Base-by-base conservation (phyloP, 1,140 invertebrate genomes). In the Cardiocondyla obscurior region DNA sequence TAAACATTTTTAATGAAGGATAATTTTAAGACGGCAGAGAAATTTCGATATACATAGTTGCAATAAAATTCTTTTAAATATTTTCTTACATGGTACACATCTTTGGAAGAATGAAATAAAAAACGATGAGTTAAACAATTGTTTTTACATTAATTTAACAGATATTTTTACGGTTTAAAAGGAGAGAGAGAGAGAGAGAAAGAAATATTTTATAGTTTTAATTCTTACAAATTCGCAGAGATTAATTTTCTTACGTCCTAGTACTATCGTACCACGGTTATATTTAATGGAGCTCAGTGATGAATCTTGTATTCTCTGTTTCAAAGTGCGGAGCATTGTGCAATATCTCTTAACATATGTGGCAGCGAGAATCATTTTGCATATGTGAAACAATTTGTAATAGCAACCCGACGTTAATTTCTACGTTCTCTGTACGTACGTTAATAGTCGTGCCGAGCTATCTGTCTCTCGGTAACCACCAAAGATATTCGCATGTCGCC, bases 221-320 rank as follows among this genome's bases (percentile, higher is more conserved):
- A 2, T 4, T 16, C 22, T 69, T 22, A 39, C 16, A 55, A 69
- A 67, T 39, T 36, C 39, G 3, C 51, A 19, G 0, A 64, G 39
- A 51, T 77, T 39, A 51, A 28, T 67, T 28, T 39, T 39, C 30
- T 36, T 22, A 25, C 39, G 1, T 28, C 33, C 8, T 14, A 36
- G 6, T 14, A 30, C 3, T 22, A 44, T 51, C 28, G 53, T 30
- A 28, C 14, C 28, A 25, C 62, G 16, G 22, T 22, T 4, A 3
- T 79, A 42, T 69, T 79, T 53, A 69, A 55, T 64, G 12, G 25
- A 28, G 39, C 14, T 22, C 16, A 22, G 14, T 25, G 46, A 79
- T 69, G 19, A 69, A 69, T 79, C 62, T 67, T 53, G 16, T 39
- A 67, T 79, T 69, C 36, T 79, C 44, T 0, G 16, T 67, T 39